phyloP scores from a whole-genome alignment of 2,113 vertebrate genomes.

The Montifringilla adamsi region DNA sequence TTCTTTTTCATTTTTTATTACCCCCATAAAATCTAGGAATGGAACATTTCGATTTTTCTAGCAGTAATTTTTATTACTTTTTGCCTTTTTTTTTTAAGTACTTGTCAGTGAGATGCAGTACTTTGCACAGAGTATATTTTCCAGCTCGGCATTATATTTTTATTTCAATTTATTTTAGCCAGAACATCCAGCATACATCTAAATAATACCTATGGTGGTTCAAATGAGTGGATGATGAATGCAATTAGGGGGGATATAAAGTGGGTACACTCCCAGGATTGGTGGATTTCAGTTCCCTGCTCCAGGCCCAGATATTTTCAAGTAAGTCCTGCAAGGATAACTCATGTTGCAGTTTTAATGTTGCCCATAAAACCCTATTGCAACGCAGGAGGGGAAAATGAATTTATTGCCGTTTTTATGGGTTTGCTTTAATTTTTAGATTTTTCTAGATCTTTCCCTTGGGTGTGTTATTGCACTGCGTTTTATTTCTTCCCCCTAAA shows the following conservation, averaged over 20 bases:
- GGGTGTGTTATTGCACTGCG: background rate
- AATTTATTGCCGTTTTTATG: slow-evolving; percentile 28
- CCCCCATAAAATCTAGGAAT: slow-evolving; percentile 66
- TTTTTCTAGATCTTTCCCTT: slow-evolving; percentile 4
- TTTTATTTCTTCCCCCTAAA: background rate
- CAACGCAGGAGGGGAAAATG: background rate
- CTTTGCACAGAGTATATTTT: slow-evolving; percentile 58
- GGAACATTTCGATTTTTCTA: slow-evolving; percentile 72
- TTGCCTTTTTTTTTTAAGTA: slow-evolving; percentile 58
- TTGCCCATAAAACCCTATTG: slow-evolving; percentile 44
- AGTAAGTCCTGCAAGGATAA: slow-evolving; percentile 30
- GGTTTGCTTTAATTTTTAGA: slow-evolving; percentile 46
- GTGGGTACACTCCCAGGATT: background rate
- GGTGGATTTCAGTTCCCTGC: slow-evolving; percentile 18
- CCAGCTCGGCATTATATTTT: slow-evolving; percentile 63
- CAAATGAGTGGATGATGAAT: slow-evolving; percentile 31
- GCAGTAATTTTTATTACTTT: slow-evolving; percentile 74
- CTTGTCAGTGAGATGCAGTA: slow-evolving; percentile 58
- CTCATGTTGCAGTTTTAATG: slow-evolving; percentile 49
- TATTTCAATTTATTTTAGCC: slow-evolving; percentile 75
- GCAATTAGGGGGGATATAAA: slow-evolving; percentile 53
- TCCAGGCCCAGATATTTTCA: background rate
- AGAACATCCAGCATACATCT: slow-evolving; percentile 56
- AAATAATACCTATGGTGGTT: slow-evolving; percentile 40
- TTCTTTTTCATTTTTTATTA: slow-evolving; percentile 67